A percentile compares a stretch with the other conserved stretches of the same genome.
Conservation (phyloP, 1,140 invertebrate genomes). For the Diabrotica virgifera region DNA sequence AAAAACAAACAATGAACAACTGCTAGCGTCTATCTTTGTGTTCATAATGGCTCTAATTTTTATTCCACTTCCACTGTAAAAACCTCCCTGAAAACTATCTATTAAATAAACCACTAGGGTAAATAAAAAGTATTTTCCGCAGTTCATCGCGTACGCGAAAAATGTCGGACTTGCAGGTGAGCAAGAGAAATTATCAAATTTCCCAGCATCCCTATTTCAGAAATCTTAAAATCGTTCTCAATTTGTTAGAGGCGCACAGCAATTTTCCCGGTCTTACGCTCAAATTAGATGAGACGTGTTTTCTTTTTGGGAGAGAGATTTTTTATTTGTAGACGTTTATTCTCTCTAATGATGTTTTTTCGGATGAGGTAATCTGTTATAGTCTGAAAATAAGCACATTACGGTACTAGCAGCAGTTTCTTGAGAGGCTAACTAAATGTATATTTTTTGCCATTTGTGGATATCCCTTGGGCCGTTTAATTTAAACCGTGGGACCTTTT, state of each 20-base stretch:
- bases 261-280: conserved; percentile 2
- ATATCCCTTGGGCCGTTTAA: not conserved
- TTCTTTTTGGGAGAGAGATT: not conserved
- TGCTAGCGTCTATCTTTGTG: too few species aligned
- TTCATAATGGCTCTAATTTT: too few species aligned
- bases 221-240: conserved; percentile 2
- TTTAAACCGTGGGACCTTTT: not conserved
- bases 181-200: conserved; percentile 3
- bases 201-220: not conserved
- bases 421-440: conserved; percentile 2
- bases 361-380: not conserved
- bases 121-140: too few species aligned
- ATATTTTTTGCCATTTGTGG: not conserved
- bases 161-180: not conserved
- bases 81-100: too few species aligned
- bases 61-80: too few species aligned
- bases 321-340: conserved; percentile 3
- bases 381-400: not conserved
- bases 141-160: not conserved
- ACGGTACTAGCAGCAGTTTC: not conserved
- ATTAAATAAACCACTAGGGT: too few species aligned
- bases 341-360: not conserved
- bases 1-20: too few species aligned
- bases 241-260: not conserved
- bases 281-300: conserved; percentile 1